These are phyloP conservation scores for Aspidiotus destructor DNA, from an alignment of 2,888 invertebrate genomes.

Conservation along the genomic window DNA sequence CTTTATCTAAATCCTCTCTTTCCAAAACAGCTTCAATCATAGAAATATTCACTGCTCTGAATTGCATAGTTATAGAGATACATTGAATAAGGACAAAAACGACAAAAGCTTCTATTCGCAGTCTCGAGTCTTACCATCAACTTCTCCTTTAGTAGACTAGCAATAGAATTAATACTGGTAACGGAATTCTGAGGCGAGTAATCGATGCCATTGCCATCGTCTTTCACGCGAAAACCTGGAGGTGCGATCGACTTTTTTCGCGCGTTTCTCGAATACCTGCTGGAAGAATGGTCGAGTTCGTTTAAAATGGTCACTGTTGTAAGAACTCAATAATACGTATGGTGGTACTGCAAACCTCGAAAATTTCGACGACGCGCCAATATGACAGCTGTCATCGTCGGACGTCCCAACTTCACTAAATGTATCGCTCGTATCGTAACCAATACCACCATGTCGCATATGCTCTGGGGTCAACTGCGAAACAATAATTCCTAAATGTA, in stretches of 20 bases:
- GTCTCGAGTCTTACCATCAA: slow-evolving; percentile 52
- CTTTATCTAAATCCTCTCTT: too few species aligned
- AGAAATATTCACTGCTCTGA: too few species aligned
- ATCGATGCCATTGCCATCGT: slow-evolving; percentile 48
- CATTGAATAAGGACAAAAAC: too few species aligned
- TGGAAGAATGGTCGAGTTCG: neutral
- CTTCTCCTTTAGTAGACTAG: slow-evolving; percentile 71
- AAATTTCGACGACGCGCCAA: slow-evolving; percentile 38
- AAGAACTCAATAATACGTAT: too few species aligned
- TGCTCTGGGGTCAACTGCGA: slow-evolving; percentile 39
- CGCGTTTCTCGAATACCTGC: slow-evolving; percentile 10
- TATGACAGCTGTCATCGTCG: slow-evolving; percentile 40
- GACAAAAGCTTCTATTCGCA: too few species aligned
- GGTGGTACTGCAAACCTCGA: neutral
- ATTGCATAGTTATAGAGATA: too few species aligned
- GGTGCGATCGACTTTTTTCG: slow-evolving; percentile 46
- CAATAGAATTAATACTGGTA: slow-evolving; percentile 74
- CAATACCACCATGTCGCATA: slow-evolving; percentile 36
- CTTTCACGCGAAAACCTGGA: slow-evolving; percentile 54
- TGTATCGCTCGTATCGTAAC: slow-evolving; percentile 44
- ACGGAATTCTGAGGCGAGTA: slow-evolving; percentile 58
- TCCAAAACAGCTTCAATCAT: too few species aligned
- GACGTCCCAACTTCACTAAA: slow-evolving; percentile 46
- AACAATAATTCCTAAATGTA: slow-evolving; percentile 46
- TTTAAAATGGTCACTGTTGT: neutral